These are phyloP conservation scores for Triplophysa tibetana DNA, from an alignment of 2,113 vertebrate species.

Conservation along the genomic window DNA sequence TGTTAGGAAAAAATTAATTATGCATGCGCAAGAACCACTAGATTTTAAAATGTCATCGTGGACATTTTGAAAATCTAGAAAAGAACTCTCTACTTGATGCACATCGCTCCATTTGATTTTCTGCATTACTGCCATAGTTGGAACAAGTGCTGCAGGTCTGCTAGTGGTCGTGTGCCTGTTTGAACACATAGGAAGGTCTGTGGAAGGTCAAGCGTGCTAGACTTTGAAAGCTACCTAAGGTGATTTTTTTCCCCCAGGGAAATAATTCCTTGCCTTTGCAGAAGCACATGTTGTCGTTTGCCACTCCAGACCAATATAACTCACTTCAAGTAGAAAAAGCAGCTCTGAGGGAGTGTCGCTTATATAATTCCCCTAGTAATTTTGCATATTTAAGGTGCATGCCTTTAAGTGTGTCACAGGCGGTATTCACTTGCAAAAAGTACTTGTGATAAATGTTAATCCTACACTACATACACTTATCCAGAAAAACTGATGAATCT, in stretches of 20 bases:
- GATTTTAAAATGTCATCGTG: slow-evolving; percentile 10
- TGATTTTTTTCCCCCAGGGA: background rate
- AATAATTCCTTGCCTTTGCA: background rate
- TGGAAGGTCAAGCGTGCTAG: slow-evolving; percentile 3
- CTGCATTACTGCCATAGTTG: background rate
- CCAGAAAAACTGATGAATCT: background rate
- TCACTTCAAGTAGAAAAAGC: slow-evolving; percentile 15
- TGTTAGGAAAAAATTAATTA: background rate
- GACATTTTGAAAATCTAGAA: background rate
- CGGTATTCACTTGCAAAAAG: background rate
- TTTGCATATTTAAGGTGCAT: slow-evolving; percentile 25
- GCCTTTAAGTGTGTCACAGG: background rate
- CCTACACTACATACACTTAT: background rate
- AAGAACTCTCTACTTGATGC: background rate
- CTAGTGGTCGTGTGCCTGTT: background rate
- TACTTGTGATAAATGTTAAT: background rate
- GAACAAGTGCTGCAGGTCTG: background rate
- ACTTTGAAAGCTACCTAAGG: background rate
- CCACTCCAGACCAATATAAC: slow-evolving; percentile 22
- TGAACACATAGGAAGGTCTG: background rate
- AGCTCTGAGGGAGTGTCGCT: slow-evolving; percentile 2
- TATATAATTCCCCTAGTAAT: slow-evolving; percentile 31
- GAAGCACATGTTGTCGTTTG: slow-evolving; percentile 17
- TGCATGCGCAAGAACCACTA: background rate
- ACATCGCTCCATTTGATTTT: too few species aligned